phyloP scores from a whole-genome alignment of 2,888 invertebrate genomes.

The Geophilus truncorum region DNA sequence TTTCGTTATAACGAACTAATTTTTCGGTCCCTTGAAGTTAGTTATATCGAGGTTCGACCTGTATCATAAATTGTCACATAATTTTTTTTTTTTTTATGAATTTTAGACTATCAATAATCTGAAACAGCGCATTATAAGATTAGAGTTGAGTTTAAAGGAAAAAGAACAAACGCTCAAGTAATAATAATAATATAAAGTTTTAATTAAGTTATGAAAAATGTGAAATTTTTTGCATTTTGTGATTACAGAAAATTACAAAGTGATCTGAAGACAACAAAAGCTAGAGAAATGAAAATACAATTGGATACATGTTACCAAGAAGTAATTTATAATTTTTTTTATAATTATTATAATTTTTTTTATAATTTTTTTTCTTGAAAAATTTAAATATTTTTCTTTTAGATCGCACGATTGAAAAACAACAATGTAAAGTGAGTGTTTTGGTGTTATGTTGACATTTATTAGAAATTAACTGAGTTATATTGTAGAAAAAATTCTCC shows the following conservation, averaged over 20 bases:
- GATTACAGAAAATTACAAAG: slow-evolving; percentile 28
- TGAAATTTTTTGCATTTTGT: background rate
- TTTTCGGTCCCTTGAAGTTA: too few relatives aligned
- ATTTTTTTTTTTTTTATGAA: background rate
- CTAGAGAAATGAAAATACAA: slow-evolving; percentile 9
- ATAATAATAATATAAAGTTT: background rate
- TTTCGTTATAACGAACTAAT: too few relatives aligned
- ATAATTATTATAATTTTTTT: background rate
- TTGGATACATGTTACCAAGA: slow-evolving; percentile 28
- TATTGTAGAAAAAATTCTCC: background rate
- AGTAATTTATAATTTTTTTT: background rate
- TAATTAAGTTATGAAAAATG: background rate
- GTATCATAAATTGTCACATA: too few relatives aligned
- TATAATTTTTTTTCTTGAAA: background rate
- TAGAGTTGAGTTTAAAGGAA: slow-evolving; percentile 28
- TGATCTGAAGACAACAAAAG: slow-evolving; percentile 10
- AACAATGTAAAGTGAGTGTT: background rate
- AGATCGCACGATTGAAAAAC: background rate
- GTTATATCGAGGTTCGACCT: too few relatives aligned
- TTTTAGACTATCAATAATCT: slow-evolving; percentile 29
- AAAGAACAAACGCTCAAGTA: slow-evolving; percentile 32
- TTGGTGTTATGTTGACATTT: background rate
- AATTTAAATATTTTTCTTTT: background rate
- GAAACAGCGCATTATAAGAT: slow-evolving; percentile 11
- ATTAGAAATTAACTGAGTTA: background rate